Base-by-base conservation (phyloP, 2,888 invertebrate species). In the Callosobruchus maculatus region DNA sequence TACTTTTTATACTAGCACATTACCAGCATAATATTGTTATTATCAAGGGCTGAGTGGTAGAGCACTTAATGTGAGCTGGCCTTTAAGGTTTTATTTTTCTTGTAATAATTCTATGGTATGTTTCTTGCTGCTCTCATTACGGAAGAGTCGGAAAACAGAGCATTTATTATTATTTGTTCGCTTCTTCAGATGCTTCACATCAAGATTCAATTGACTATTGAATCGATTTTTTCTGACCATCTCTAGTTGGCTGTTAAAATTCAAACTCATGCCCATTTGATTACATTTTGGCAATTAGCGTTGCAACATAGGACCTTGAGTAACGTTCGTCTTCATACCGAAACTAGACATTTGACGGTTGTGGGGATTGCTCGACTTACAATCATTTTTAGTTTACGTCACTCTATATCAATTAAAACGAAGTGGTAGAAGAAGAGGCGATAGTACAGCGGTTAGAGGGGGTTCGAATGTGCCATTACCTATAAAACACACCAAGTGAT, bases 351-450 rank as follows among this genome's bases (percentile, higher is more conserved):
- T 49, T 49, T 49, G 49, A 1, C 49, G 7, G 18, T 49, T 49
- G 49, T 13, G 49, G 49, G 18, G 49, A 20, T 30, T 75, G 77
- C 74, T 73, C 74, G 77, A 75, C 70, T 77, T 75, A 75, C 75
- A 72, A 71, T 74, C 49, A 49, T 49, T 49, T 77, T 74, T 66
- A 71, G 74, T 77, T 75, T 77, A 74, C 77, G 74, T 77, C 77
- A 77, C 74, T 74, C 26, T 18, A 77, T 71, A 77, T 75, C 70
- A 75, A 77, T 77, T 75, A 74, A 77, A 75, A 72, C 74, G 49
- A 13, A 49, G 49, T 13, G 13, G 18, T 71, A 71, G 72, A 49
- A 67, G 73, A 70, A 73, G 18, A 49, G 26, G 49, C 49, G 49
- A 67, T 22, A 74, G 72, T 68, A 73, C 70, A 72, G 76, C 73